Base-by-base conservation (phyloP, 2,888 invertebrate genomes). In the Aquatica leii region DNA sequence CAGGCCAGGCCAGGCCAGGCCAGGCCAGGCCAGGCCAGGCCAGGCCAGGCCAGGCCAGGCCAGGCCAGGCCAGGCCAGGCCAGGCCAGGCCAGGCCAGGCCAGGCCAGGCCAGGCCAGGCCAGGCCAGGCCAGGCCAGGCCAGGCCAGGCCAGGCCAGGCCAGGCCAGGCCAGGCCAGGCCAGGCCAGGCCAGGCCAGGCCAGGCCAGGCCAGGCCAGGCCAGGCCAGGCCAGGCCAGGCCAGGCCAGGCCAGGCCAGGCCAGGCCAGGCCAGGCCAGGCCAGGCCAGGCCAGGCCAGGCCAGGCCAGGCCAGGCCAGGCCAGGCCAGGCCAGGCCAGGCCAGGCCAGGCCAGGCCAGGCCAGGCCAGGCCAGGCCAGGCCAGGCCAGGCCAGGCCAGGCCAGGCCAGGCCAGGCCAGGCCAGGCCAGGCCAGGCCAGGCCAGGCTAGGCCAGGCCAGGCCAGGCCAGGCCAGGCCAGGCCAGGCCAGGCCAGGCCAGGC, bases 271-370 rank as follows among this genome's bases (percentile, higher is more conserved):
- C 51, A n/a, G 14, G 35, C 14, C 51, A 8, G 34, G 35, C 14
- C 34, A n/a, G 34, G 34, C 34, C 51, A n/a, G 34, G 51, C 14
- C 34, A n/a, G 34, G 51, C 34, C 51, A n/a, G 34, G 14, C 34
- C 51, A 4, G 34, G 51, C 14, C 51, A n/a, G 34, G 31, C 34
- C 51, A n/a, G 14, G 31, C 12, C 51, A 24, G 34, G 34, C 14
- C 51, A n/a, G 15, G 35, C 34, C 5, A 51, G 24, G 35, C 51
- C 31, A 34, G 24, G 34, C 31, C 12, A 34, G 24, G 34, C 21
- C 48, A 48, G 6, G 48, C 21, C 48, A 21, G 18, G 48, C 48
- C 48, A 21, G 11, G 20, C 48, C 48, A 48, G 18, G 21, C 20
- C 20, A 21, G 18, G 48, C 48, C 48, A 21, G 18, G 48, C 48